Evolutionary conservation across 1,140 invertebrate species (phyloP).

Genomic region (Aphaenogaster floridana): DNA sequence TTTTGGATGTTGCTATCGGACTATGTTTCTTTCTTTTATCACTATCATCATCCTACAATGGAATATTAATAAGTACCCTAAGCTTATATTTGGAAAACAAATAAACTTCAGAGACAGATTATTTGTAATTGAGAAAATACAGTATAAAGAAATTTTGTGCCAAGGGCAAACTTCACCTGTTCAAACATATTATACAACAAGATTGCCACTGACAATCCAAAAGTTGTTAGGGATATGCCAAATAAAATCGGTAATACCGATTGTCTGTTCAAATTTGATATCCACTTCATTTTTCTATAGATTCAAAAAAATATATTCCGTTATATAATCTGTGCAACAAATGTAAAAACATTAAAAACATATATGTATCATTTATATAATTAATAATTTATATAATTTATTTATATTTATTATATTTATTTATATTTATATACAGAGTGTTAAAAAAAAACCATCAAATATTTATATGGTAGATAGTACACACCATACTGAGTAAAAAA

Average conservation of each 20-base stretch:
- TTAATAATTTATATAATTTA: no score
- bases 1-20: slow-evolving; percentile 49
- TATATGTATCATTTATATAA: background rate
- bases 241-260: slow-evolving; percentile 78
- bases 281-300: slow-evolving; percentile 71
- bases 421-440: no score
- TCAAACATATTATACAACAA: slow-evolving; percentile 84
- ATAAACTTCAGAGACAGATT: background rate
- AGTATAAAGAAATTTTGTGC: slow-evolving; percentile 3
- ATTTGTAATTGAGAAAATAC: slow-evolving; percentile 39
- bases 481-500: no score
- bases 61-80: background rate
- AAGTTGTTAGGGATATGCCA: slow-evolving; percentile 84
- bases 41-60: slow-evolving; percentile 75
- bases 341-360: background rate
- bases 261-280: slow-evolving; percentile 44
- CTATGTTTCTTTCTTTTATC: slow-evolving; percentile 50
- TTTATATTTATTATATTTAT: no score
- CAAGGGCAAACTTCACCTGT: slow-evolving; percentile 77
- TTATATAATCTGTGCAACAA: slow-evolving; percentile 2
- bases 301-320: background rate
- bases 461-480: no score
- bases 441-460: no score
- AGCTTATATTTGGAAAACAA: background rate
- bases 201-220: slow-evolving; percentile 77